These are phyloP conservation scores for Anableps anableps DNA, from an alignment of 2,797 vertebrate genomes.

Conservation along the genomic window DNA sequence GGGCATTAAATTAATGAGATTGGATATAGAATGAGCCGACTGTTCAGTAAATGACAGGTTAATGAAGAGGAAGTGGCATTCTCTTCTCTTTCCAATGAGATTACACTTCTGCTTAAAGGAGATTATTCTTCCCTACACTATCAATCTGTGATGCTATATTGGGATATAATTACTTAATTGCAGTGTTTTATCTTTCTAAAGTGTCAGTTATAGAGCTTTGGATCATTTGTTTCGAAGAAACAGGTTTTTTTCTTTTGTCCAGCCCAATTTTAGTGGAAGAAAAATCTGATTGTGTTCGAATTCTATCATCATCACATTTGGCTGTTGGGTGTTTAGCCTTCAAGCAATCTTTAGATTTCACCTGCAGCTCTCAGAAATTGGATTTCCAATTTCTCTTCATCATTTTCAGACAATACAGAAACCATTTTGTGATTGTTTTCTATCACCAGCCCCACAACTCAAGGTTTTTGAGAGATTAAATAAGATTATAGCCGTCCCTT, in stretches of 20 bases:
- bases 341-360: neutral
- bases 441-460: neutral
- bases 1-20: neutral
- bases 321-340: neutral
- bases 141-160: neutral
- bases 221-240: neutral
- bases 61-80: neutral
- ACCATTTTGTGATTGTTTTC: neutral
- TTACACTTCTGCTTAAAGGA: neutral
- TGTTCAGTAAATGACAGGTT: slow-evolving; percentile 11
- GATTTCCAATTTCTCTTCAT: neutral
- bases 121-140: neutral
- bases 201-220: neutral
- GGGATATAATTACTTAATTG: neutral
- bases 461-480: neutral
- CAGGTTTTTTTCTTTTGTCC: neutral
- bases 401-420: neutral
- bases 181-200: neutral
- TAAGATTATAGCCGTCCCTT: neutral
- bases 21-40: neutral
- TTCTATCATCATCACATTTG: neutral
- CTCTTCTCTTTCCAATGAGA: slow-evolving; percentile 1
- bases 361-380: neutral
- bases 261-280: neutral
- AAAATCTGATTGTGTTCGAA: neutral